These are phyloP conservation scores for Smutsia temminckii DNA, from an alignment of 2,797 vertebrate genomes.

Conservation along the genomic window DNA sequence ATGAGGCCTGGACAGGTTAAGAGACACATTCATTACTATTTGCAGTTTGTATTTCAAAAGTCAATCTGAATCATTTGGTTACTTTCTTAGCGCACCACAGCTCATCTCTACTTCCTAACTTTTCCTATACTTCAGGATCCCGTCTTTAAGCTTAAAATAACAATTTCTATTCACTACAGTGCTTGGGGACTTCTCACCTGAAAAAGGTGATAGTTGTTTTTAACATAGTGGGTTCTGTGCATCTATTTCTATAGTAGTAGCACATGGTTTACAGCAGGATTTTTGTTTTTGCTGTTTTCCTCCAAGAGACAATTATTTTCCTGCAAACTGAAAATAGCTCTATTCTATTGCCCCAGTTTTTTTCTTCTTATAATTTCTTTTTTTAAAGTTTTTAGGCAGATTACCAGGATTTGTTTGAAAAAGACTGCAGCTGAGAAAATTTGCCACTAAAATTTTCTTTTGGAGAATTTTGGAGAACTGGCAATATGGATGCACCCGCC, in stretches of 20 bases:
- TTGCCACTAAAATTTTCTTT: background rate
- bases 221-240: slow-evolving; percentile 1
- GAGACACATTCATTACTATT: background rate
- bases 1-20: background rate
- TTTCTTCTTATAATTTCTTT: slow-evolving; percentile 8
- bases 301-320: background rate
- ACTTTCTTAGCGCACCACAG: background rate
- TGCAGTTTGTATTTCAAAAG: background rate
- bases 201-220: background rate
- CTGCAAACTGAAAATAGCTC: background rate
- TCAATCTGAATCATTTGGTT: background rate
- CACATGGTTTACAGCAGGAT: background rate
- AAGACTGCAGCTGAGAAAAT: background rate
- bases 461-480: background rate
- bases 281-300: background rate
- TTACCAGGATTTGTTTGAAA: background rate
- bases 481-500: background rate
- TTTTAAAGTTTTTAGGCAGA: background rate
- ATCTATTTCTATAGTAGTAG: background rate
- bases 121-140: background rate
- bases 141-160: background rate
- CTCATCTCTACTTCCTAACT: background rate
- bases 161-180: background rate
- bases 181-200: background rate
- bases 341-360: background rate